Conservation (phyloP, 2,113 vertebrate genomes). For the Cyprinodon brontotheroides region DNA sequence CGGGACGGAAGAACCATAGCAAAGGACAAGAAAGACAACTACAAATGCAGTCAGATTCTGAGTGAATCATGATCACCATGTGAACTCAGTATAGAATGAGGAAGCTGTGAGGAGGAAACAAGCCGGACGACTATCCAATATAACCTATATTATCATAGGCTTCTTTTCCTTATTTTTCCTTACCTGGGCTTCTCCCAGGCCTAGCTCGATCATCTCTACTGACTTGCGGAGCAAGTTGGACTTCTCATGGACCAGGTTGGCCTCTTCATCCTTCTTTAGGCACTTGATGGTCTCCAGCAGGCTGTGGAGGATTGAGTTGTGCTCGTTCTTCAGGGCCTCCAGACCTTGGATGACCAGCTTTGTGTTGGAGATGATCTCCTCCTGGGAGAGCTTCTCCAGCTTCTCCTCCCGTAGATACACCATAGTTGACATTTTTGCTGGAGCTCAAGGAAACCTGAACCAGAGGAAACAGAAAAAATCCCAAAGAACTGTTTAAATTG, state of each 20-base stretch:
- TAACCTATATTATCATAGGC: background rate
- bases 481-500: too few relatives aligned
- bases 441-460: constrained; percentile 70
- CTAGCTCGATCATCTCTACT: constrained; percentile 98
- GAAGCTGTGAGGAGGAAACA: constrained; percentile 47
- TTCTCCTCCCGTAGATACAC: constrained; percentile 92
- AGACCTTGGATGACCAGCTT: constrained; percentile 97
- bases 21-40: background rate
- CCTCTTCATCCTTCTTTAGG: constrained; percentile 97
- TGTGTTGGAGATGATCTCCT: constrained; percentile 98
- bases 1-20: background rate
- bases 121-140: background rate
- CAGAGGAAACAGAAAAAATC: background rate
- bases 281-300: constrained; percentile 97
- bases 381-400: constrained; percentile 94
- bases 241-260: constrained; percentile 96
- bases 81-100: constrained; percentile 57
- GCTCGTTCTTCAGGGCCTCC: constrained; percentile 96
- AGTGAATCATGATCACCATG: constrained; percentile 61
- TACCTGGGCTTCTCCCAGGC: constrained; percentile 97
- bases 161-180: background rate
- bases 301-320: constrained; percentile 97
- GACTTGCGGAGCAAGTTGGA: constrained; percentile 94
- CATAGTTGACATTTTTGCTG: constrained; percentile 88
- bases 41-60: constrained; percentile 12